These are phyloP conservation scores for Vireo altiloquus DNA, from an alignment of 2,113 vertebrate species.

Conservation along the genomic window DNA sequence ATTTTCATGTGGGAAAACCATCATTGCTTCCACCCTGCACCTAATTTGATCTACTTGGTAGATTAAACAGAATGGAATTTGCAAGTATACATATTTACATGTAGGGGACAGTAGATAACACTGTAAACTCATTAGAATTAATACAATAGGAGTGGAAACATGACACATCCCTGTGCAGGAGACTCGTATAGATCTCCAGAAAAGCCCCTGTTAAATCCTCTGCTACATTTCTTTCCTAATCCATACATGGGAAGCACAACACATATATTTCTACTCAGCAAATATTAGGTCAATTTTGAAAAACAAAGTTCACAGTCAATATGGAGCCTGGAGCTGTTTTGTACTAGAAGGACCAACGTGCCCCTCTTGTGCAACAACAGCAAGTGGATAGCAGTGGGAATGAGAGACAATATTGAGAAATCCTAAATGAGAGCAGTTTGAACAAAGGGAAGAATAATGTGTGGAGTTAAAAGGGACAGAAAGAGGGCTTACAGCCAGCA, in stretches of 20 bases:
- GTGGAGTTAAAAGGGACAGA: not conserved
- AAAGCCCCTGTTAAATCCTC: not conserved
- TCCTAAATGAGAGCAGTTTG: not conserved
- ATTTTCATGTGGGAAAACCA: not conserved
- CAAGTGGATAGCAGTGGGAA: not conserved
- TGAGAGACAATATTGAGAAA: not conserved
- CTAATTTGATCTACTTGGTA: not conserved
- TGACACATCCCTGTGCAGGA: not conserved
- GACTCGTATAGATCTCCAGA: not conserved
- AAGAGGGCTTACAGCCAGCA: not conserved
- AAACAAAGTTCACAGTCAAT: not conserved
- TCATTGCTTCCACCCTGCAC: not conserved
- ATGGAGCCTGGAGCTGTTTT: not conserved
- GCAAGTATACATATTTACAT: conserved; percentile 35
- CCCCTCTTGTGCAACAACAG: not conserved
- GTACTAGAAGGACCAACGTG: not conserved
- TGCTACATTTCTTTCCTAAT: not conserved
- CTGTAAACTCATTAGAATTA: not conserved
- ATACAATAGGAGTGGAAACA: not conserved
- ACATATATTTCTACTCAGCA: not conserved
- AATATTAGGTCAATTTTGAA: not conserved
- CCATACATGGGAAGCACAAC: not conserved
- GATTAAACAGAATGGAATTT: not conserved
- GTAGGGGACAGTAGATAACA: not conserved
- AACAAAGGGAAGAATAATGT: not conserved